phyloP scores from a whole-genome alignment of 1,140 invertebrate species.

The Trinorchestia longiramus region DNA sequence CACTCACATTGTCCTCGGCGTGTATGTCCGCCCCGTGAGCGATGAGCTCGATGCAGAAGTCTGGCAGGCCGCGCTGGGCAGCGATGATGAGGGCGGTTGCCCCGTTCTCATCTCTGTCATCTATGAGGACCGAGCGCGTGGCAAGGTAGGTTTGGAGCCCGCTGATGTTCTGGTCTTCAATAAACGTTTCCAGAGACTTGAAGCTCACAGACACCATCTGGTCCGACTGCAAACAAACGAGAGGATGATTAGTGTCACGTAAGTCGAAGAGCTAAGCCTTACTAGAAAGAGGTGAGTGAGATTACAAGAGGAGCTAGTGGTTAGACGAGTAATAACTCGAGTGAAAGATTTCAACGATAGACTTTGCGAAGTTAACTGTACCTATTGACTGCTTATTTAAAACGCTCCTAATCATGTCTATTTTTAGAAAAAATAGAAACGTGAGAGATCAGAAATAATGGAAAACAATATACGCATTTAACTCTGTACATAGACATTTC shows the following conservation, averaged over 20 bases:
- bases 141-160: slow-evolving; percentile 85
- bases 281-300: background rate
- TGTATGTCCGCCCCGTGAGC: slow-evolving; percentile 89
- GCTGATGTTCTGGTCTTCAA: slow-evolving; percentile 83
- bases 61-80: slow-evolving; percentile 81
- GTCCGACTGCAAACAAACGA: slow-evolving; percentile 61
- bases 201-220: slow-evolving; percentile 67
- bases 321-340: background rate
- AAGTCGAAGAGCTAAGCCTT: background rate
- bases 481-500: too few relatives aligned
- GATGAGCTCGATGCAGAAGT: slow-evolving; percentile 86
- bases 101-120: slow-evolving; percentile 94
- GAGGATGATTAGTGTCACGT: background rate
- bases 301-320: background rate
- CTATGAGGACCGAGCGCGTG: slow-evolving; percentile 83
- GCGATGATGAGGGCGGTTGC: slow-evolving; percentile 92
- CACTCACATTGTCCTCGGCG: slow-evolving; percentile 83
- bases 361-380: background rate
- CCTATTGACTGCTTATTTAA: background rate
- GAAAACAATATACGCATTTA: background rate
- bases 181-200: slow-evolving; percentile 78
- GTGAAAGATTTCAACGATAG: background rate
- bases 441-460: background rate
- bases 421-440: background rate
- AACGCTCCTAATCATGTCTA: background rate